phyloP scores from a whole-genome alignment of 1,140 invertebrate genomes.

The Pissodes strobi region DNA sequence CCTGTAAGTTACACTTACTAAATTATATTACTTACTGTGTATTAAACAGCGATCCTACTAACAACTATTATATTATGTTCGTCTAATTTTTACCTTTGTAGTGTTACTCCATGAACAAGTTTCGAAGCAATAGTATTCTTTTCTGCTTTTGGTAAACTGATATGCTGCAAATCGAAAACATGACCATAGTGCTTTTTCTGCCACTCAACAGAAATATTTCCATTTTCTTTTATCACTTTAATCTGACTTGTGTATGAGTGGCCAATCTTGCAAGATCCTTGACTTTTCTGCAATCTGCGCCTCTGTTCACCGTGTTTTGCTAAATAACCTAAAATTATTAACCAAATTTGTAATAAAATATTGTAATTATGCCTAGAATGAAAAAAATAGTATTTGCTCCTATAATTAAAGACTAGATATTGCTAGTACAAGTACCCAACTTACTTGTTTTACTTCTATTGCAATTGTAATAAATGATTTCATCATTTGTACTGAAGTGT shows the following conservation, averaged over 20 bases:
- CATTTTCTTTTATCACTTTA: neutral
- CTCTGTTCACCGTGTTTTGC: neutral
- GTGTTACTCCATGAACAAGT: too few relatives aligned
- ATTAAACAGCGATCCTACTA: too few relatives aligned
- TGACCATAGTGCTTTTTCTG: slow-evolving; percentile 13
- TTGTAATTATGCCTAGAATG: too few relatives aligned
- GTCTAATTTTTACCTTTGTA: too few relatives aligned
- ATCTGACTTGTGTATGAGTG: neutral
- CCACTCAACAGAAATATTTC: neutral
- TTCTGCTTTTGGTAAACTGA: too few relatives aligned
- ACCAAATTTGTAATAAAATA: neutral
- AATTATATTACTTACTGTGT: too few relatives aligned
- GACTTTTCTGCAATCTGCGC: neutral
- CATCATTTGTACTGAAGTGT: neutral
- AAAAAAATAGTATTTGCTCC: too few relatives aligned
- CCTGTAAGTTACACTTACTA: too few relatives aligned
- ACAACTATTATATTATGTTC: too few relatives aligned
- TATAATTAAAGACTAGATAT: neutral
- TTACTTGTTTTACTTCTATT: slow-evolving; percentile 15
- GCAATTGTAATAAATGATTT: slow-evolving; percentile 2
- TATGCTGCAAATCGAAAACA: neutral
- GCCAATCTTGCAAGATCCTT: slow-evolving; percentile 10
- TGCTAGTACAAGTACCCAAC: neutral
- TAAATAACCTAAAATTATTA: neutral
- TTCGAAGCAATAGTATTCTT: too few relatives aligned